These are phyloP conservation scores for Cossypha niveicapilla DNA, from an alignment of 2,797 vertebrate genomes.

Conservation along the genomic window DNA sequence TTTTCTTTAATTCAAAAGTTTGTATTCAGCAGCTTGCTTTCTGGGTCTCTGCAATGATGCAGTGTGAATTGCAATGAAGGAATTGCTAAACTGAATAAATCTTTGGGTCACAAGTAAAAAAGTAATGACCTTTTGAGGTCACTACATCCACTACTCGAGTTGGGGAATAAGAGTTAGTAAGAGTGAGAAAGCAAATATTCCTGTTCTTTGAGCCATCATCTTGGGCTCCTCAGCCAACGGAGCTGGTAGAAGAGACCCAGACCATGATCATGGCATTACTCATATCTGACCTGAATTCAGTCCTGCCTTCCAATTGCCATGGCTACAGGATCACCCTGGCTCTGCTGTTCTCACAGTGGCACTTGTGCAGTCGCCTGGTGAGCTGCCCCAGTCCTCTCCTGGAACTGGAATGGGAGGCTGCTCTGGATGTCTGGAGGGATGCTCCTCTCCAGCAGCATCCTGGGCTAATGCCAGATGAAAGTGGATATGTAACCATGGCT, in stretches of 20 bases:
- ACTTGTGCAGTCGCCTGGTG: background rate
- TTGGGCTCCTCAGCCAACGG: background rate
- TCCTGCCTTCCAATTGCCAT: background rate
- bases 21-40: background rate
- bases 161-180: background rate
- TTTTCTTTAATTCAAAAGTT: background rate
- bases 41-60: background rate
- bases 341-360: background rate
- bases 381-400: background rate
- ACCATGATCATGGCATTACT: background rate
- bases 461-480: background rate
- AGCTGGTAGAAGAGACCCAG: background rate
- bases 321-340: background rate
- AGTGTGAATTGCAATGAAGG: background rate
- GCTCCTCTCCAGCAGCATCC: background rate
- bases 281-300: background rate
- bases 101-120: background rate
- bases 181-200: background rate
- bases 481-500: background rate
- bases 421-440: background rate
- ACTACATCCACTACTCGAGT: background rate
- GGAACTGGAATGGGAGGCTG: accelerated
- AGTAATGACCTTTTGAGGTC: background rate
- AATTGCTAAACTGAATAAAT: background rate
- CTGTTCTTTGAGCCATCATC: background rate